Percentiles rank a stretch among this genome's conserved stretches.
These are phyloP conservation scores for Sebastes trivittatus DNA, from an alignment of 2,797 vertebrate species.

Conservation along the genomic window DNA sequence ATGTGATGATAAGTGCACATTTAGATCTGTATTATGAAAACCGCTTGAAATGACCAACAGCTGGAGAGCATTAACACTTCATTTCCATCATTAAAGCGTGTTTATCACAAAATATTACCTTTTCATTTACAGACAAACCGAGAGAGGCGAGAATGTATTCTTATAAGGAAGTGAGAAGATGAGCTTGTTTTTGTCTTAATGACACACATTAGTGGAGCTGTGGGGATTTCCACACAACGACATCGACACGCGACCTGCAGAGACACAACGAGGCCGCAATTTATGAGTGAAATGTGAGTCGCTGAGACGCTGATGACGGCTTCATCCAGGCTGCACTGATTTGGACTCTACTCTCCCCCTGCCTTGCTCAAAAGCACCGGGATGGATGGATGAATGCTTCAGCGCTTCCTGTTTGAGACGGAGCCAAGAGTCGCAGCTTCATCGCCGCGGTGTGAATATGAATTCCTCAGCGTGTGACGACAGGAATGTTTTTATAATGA, in stretches of 20 bases:
- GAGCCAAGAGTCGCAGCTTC: neutral
- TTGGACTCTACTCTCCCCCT: neutral
- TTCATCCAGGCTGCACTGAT: neutral
- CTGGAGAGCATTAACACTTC: neutral
- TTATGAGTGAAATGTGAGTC: neutral
- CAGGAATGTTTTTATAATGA: neutral
- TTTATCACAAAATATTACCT: neutral
- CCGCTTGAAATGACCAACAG: neutral
- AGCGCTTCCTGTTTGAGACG: neutral
- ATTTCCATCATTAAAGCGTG: neutral
- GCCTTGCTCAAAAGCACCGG: neutral
- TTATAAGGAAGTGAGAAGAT: neutral
- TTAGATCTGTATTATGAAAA: neutral
- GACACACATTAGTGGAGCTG: slow-evolving; percentile 17
- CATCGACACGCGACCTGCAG: neutral
- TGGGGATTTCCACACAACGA: slow-evolving; percentile 44
- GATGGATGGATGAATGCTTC: neutral
- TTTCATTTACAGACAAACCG: neutral
- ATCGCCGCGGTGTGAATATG: neutral
- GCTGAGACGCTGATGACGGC: neutral
- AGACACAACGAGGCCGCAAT: neutral
- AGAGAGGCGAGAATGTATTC: neutral
- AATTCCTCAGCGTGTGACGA: neutral
- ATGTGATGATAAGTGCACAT: neutral
- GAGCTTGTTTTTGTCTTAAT: slow-evolving; percentile 13